These are phyloP conservation scores for Macheiramphus alcinus DNA, from an alignment of 2,113 vertebrate species.

Conservation along the genomic window DNA sequence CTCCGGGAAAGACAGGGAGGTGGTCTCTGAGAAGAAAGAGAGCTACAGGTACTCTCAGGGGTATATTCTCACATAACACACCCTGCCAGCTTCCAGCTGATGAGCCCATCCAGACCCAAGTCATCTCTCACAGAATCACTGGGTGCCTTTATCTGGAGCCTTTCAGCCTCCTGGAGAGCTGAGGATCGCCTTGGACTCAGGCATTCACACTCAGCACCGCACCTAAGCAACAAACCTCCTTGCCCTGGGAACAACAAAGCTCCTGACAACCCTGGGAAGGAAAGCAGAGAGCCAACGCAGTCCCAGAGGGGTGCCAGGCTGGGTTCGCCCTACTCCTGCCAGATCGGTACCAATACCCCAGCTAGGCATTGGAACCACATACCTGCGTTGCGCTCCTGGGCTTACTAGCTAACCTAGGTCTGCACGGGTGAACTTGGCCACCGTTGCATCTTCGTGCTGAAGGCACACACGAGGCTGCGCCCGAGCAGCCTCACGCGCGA, in stretches of 20 bases:
- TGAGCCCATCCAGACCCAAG: background rate
- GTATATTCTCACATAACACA: background rate
- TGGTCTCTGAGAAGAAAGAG: background rate
- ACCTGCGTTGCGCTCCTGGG: background rate
- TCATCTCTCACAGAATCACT: background rate
- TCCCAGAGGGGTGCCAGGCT: background rate
- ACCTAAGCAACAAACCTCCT: background rate
- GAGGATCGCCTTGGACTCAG: background rate
- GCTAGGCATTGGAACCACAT: background rate
- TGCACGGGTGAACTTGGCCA: background rate
- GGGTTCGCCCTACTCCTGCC: background rate
- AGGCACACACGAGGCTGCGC: background rate
- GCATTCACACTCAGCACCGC: background rate
- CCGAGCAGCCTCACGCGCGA: accelerated
- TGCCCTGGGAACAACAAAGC: background rate
- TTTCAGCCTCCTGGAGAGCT: background rate
- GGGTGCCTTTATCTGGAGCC: background rate
- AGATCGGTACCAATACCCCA: background rate
- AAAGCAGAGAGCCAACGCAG: background rate
- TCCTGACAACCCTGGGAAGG: background rate
- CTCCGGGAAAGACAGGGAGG: background rate
- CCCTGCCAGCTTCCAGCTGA: background rate
- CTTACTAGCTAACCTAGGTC: background rate
- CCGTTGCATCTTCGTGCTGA: background rate
- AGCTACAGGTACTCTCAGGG: background rate